phyloP scores from a whole-genome alignment of 2,888 invertebrate species.

The Eupithecia dodoneata region DNA sequence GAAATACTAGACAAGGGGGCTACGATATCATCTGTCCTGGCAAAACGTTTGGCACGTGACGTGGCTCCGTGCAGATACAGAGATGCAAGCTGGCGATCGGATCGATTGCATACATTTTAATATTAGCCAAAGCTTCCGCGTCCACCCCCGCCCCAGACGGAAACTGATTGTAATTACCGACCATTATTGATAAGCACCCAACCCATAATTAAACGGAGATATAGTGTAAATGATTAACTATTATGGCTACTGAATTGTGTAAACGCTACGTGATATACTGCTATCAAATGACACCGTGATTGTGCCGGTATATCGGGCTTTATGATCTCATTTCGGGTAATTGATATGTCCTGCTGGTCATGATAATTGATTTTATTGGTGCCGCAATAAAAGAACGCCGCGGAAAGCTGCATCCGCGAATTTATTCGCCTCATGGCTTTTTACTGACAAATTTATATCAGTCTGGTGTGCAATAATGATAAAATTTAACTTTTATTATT shows the following conservation, averaged over 20 bases:
- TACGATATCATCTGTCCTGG: constrained; percentile 58
- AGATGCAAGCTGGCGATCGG: constrained; percentile 61
- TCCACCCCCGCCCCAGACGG: constrained; percentile 33
- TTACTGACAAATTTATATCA: constrained; percentile 5
- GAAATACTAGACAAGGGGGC: constrained; percentile 45
- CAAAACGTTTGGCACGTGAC: constrained; percentile 58
- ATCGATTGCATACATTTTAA: constrained; percentile 74
- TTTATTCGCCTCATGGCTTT: constrained; percentile 12
- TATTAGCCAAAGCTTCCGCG: constrained; percentile 52
- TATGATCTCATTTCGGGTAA: constrained; percentile 45
- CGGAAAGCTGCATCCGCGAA: constrained; percentile 23
- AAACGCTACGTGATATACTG: constrained; percentile 46
- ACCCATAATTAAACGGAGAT: constrained; percentile 57
- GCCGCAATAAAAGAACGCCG: constrained; percentile 29
- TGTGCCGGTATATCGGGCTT: constrained; percentile 43
- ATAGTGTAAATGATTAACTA: constrained; percentile 53
- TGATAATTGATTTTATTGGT: constrained; percentile 44
- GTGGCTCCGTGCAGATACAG: constrained; percentile 49
- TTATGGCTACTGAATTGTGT: constrained; percentile 46
- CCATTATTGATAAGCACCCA: constrained; percentile 65
- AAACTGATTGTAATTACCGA: constrained; percentile 58
- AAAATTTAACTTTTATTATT: neutral
- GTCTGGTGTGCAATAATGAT: neutral
- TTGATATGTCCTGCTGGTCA: constrained; percentile 43
- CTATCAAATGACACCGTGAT: constrained; percentile 44